Evolutionary conservation across 2,888 invertebrate genomes (phyloP).

Genomic region (Cerastis rubricosa): DNA sequence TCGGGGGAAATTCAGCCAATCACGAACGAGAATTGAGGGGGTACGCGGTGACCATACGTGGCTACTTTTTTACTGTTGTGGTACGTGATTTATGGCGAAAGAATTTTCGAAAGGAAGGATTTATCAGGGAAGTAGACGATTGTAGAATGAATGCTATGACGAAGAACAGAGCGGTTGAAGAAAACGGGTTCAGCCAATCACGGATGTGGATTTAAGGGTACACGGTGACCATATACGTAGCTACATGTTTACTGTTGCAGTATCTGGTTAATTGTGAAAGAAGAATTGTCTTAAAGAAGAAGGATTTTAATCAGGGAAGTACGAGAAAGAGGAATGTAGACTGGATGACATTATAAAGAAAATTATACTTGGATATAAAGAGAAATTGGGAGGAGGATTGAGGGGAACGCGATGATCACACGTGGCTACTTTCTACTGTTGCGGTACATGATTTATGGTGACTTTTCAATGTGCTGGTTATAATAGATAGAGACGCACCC

Average conservation of each 20-base stretch:
- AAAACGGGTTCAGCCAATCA: background rate
- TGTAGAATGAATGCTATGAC: background rate
- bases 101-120: background rate
- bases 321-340: too few relatives aligned
- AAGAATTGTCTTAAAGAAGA: too few relatives aligned
- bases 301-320: background rate
- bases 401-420: slow-evolving; percentile 74
- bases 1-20: slow-evolving; percentile 88
- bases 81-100: slow-evolving; percentile 20
- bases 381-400: slow-evolving; percentile 85
- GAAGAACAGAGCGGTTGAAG: background rate
- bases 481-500: background rate
- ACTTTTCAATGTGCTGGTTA: background rate
- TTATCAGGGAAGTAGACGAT: background rate
- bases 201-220: background rate
- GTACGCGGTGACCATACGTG: slow-evolving; percentile 74
- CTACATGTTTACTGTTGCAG: background rate
- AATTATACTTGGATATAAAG: slow-evolving; percentile 38
- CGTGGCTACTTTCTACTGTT: slow-evolving; percentile 50
- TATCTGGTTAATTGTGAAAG: too few relatives aligned
- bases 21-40: slow-evolving; percentile 80
- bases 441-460: slow-evolving; percentile 14
- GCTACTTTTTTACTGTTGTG: slow-evolving; percentile 50
- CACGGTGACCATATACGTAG: background rate
- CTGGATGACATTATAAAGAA: background rate